phyloP scores from a whole-genome alignment of 2,113 vertebrate species.

The Salvelinus alpinus region DNA sequence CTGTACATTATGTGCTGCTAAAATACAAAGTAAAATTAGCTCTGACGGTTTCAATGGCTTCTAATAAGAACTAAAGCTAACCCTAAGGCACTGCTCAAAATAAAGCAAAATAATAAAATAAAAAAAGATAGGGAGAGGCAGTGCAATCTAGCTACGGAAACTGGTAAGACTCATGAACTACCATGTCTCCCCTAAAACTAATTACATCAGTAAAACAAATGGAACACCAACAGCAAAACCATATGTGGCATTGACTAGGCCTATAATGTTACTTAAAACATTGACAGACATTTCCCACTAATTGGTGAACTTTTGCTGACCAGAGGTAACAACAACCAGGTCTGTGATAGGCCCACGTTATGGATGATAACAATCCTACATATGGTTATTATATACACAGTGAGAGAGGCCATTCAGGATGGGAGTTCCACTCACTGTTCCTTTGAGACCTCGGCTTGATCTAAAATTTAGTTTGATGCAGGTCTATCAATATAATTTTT shows the following conservation, averaged over 20 bases:
- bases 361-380: conserved; percentile 24
- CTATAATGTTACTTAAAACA: too few relatives aligned
- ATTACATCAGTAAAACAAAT: too few relatives aligned
- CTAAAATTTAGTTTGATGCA: too few relatives aligned
- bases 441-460: conserved; percentile 22
- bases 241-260: too few relatives aligned
- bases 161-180: too few relatives aligned
- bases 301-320: conserved; percentile 26
- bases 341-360: conserved; percentile 25
- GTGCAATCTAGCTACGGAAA: too few relatives aligned
- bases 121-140: too few relatives aligned
- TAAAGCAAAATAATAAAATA: too few relatives aligned
- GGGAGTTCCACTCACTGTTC: conserved; percentile 36
- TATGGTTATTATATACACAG: conserved; percentile 32
- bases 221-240: too few relatives aligned
- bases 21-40: conserved; percentile 35
- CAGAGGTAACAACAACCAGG: conserved; percentile 39
- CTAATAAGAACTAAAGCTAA: conserved; percentile 40
- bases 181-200: too few relatives aligned
- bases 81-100: conserved; percentile 6
- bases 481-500: too few relatives aligned
- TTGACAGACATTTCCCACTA: not conserved
- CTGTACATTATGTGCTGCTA: conserved; percentile 49
- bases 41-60: conserved; percentile 31
- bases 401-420: conserved; percentile 33